Base-by-base conservation (phyloP, 1,140 invertebrate genomes). In the Drosophila paulistorum region DNA sequence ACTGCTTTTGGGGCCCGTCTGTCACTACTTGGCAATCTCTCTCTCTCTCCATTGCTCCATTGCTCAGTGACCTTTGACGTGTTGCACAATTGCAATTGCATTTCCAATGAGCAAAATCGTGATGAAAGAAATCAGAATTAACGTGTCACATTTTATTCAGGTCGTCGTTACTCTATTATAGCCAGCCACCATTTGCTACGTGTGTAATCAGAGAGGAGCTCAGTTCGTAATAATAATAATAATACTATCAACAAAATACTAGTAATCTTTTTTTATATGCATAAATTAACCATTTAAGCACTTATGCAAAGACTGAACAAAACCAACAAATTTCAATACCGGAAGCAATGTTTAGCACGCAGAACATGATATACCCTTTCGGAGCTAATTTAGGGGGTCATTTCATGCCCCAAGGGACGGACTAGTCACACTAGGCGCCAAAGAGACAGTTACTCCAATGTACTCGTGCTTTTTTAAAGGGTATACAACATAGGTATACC, bases 1-100 rank as follows among this genome's bases (percentile, higher is more conserved):
- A 79, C 67, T 71, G 66, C 65, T 69, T 76, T 69, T 5, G 71
- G 59, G 35, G 35, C 35, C 35, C 7, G 35, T 9, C 67, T 48
- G 37, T 37, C 30, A 35, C 41, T 30, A 30, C 30, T 30, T 55
- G 1, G 45, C 45, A 20, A 7, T 30, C 30, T 30, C 30, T 71
- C 30, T 62, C 41, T 17, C 17, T 17, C 17, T 60, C 60, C 33
- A 35, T 35, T 35, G 33, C 33, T 20, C 26, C 60, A 26, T 26
- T 26, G 13, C 41, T 30, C 41, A 59, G 14, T 59, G 54, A 66
- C 57, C 37, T 39, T 48, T 39, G 41, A 65, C 45, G 23, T 30
- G 6, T 6, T 39, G 37, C 37, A 64, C 14, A 17, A 14, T 30
- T 67, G 35, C 55, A 54, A 33, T 42, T 70, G 58, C 61, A 61